Base-by-base conservation (phyloP, 1,140 invertebrate genomes). In the Bombus affinis region DNA sequence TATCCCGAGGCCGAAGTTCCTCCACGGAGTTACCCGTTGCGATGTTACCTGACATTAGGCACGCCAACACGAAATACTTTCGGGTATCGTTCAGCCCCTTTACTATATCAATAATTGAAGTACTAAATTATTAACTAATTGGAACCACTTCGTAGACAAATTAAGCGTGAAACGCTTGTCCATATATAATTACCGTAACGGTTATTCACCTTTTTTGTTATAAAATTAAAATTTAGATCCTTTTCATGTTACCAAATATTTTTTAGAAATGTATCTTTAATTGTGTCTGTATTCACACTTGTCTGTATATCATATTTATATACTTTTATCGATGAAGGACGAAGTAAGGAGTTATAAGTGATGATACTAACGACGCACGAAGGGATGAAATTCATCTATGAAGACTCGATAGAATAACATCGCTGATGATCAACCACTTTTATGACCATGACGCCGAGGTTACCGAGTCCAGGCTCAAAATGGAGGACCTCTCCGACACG, bases 1-100 rank as follows among this genome's bases (percentile, higher is more conserved):
- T 94, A 93, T 93, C 87, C 91, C 81, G 88, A 89, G 85, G 88
- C 89, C 89, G 84, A 88, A 84, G 90, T 92, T 91, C 86, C 80
- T 87, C 89, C 83, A 87, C 76, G 32, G 81, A 62, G 81, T 73
- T 87, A 66, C 72, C 83, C 79, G 82, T 90, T 88, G 68, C 79
- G 68, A 39, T 71, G 35, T 87, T 85, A 79, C 78, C 74, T 77
- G 85, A 53, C 79, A 79, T 79, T 84, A 84, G 73, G 72, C 83
- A 90, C 79, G 84, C 83, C 76, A 84, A 32, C 82, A 53, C 77
- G 81, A 85, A 83, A 79, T 73, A 85, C 42, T 80, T 86, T 89
- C 78, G 44, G 81, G 68, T 71, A 89, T 84, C 81, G 72, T 59
- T 15, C 70, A 70, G 18, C 15, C 53, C 39, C 12, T 22, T 84